phyloP scores from a whole-genome alignment of 2,888 invertebrate species.

The Andrena minutula region DNA sequence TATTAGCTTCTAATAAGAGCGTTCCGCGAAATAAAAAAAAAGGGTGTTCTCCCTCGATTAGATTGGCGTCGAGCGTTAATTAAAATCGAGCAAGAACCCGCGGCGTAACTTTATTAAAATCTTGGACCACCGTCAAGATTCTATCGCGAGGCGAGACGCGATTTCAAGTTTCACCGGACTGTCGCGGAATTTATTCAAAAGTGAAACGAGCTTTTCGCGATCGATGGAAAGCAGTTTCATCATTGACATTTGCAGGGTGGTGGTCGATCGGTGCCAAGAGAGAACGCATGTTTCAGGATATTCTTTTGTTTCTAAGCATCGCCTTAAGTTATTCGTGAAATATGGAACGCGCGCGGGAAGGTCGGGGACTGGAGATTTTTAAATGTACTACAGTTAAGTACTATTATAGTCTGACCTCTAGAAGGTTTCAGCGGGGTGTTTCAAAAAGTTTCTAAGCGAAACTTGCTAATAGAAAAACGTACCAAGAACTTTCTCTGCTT shows the following conservation, averaged over 20 bases:
- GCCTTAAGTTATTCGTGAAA: background rate
- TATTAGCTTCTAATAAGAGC: constrained; percentile 10
- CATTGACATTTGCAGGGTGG: constrained; percentile 56
- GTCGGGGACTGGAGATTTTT: constrained; percentile 4
- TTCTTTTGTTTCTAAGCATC: background rate
- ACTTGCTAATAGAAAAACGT: constrained; percentile 24
- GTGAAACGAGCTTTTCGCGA: constrained; percentile 46
- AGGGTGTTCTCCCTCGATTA: constrained; percentile 8
- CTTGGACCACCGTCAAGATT: background rate
- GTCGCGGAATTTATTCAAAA: constrained; percentile 43
- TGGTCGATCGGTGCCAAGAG: constrained; percentile 24
- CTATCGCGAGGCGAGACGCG: constrained; percentile 26
- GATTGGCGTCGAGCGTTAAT: constrained; percentile 21
- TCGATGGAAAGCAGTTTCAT: constrained; percentile 55
- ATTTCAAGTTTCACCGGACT: constrained; percentile 37
- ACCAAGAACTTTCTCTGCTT: constrained; percentile 40
- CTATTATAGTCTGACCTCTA: background rate
- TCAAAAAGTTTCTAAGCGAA: constrained; percentile 30
- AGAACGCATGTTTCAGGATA: constrained; percentile 1
- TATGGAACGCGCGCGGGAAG: background rate
- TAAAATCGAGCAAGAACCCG: constrained; percentile 26
- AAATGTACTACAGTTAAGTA: background rate
- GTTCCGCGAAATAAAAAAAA: constrained; percentile 25
- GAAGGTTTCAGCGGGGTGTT: constrained; percentile 11
- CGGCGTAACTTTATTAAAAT: constrained; percentile 7